Percentiles rank a stretch among this genome's conserved stretches.
Evolutionary conservation across 2,113 vertebrate species (phyloP).

Genomic region (Lota lota): DNA sequence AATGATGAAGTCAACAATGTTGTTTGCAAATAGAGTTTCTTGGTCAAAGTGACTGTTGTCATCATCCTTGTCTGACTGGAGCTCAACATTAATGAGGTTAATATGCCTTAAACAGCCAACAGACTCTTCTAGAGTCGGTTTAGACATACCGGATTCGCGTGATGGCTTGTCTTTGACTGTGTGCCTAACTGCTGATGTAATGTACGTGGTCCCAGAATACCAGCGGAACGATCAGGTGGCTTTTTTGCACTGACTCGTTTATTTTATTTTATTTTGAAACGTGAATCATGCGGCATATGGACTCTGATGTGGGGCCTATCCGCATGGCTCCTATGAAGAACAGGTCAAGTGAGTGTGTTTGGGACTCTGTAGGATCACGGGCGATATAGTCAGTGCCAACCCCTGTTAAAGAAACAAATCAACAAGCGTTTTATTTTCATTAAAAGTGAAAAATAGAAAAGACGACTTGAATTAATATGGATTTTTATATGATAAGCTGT

Average conservation of each 20-base stretch:
- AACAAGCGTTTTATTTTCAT: conserved; percentile 49
- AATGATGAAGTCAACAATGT: neutral
- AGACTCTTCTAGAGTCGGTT: conserved; percentile 36
- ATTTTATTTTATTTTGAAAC: conserved; percentile 14
- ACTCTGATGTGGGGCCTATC: conserved; percentile 10
- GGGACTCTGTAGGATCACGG: conserved; percentile 14
- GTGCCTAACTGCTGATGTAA: conserved; percentile 64
- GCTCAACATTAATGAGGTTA: conserved; percentile 52
- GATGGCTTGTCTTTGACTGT: conserved; percentile 58
- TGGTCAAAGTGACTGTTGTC: conserved; percentile 38
- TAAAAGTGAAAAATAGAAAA: conserved; percentile 47
- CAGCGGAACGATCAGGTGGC: conserved; percentile 50
- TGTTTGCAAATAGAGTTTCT: conserved; percentile 30
- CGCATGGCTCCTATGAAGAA: neutral
- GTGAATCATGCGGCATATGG: too few relatives aligned
- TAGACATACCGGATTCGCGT: conserved; percentile 37
- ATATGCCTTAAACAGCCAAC: conserved; percentile 63
- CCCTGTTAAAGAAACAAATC: conserved; percentile 35
- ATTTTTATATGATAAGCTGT: conserved; percentile 26
- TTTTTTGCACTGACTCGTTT: conserved; percentile 53
- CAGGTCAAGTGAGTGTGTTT: conserved; percentile 31
- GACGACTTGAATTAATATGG: conserved; percentile 33
- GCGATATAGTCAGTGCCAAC: conserved; percentile 21
- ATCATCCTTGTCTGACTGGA: conserved; percentile 35
- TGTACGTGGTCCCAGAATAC: conserved; percentile 48